Evolutionary conservation across 2,888 invertebrate genomes (phyloP), one percentile per base, ranked within the genome.

Genomic region (Hanleya hanleyi): DNA sequence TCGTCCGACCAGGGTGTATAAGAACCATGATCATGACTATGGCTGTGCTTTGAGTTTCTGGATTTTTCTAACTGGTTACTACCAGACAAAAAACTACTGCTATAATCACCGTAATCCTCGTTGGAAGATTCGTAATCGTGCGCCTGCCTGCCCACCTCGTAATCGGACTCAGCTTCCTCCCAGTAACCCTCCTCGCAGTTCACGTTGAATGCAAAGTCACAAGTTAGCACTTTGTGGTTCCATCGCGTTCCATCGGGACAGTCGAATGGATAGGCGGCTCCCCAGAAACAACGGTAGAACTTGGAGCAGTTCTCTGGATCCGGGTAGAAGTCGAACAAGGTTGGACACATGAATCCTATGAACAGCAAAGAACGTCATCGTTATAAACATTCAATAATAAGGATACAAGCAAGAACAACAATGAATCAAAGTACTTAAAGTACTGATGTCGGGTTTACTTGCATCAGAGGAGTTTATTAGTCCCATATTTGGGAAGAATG

Each of bases 211-310:
- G 82, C 77, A 7, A 77, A 83, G 49, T 81, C 84, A 73, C 86
- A 86, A 2, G 83, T 82, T 61, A 81, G 77, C 15, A 77, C 75
- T 70, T 76, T 76, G 67, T 79, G 74, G 77, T 84, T 84, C 85
- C 85, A 86, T 2, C 83, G 70, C 6, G 83, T 79, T 26, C 81
- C 80, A 2, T 78, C 70, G 6, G 86, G 84, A 65, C 86, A 86
- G 72, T 77, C 73, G 41, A 80, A 74, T 9, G 80, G 78, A 67
- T 77, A 83, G 1, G 78, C 79, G 32, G 82, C 78, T 12, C 84
- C 83, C 77, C 81, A 81, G 7, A 82, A 74, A 70, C 86, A 86
- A 75, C 84, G 85, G 74, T 84, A 81, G 75, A 83, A 86, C 71
- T 84, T 86, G 67, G 78, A 77, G 22, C 78, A 73, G 73, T 85